A percentile compares a stretch with the other conserved stretches of the same genome.
Evolutionary conservation across 2,797 vertebrate species (phyloP).

Genomic region (Channa striata): DNA sequence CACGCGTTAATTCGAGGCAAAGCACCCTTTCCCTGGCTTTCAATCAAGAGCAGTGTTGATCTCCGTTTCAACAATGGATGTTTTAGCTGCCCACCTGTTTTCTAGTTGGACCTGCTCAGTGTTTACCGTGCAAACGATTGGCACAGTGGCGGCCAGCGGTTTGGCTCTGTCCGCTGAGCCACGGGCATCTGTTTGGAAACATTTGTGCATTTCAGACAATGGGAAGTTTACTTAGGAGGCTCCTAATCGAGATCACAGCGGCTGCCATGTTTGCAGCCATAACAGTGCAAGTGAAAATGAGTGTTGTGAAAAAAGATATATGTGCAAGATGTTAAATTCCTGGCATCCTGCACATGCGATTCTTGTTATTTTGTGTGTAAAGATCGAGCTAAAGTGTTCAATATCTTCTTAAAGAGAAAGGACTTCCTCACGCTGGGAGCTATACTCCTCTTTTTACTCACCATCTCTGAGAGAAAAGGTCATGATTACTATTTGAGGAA

Average conservation of each 20-base stretch:
- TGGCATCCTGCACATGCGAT: neutral
- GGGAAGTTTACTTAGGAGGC: constrained; percentile 6
- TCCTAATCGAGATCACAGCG: constrained; percentile 12
- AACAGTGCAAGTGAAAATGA: constrained; percentile 6
- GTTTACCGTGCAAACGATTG: constrained; percentile 35
- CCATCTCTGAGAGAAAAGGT: constrained; percentile 59
- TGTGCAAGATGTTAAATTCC: neutral
- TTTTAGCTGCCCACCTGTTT: constrained; percentile 53
- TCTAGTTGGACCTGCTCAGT: constrained; percentile 22
- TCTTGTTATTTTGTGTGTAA: neutral
- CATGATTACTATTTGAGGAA: constrained; percentile 67
- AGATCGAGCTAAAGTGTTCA: neutral
- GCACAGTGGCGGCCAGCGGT: constrained; percentile 3
- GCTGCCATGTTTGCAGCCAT: constrained; percentile 1
- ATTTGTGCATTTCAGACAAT: constrained; percentile 22
- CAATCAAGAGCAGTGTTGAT: constrained; percentile 51
- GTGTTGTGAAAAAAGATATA: neutral
- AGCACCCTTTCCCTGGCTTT: constrained; percentile 28
- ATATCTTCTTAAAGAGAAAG: neutral
- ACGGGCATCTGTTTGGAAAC: constrained; percentile 22
- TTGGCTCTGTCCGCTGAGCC: neutral
- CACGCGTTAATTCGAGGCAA: constrained; percentile 58
- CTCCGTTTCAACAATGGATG: constrained; percentile 41
- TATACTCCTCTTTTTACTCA: constrained; percentile 22
- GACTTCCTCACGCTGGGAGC: constrained; percentile 24